Evolutionary conservation across 2,113 vertebrate genomes (phyloP).

Genomic region (Pampusana beccarii): DNA sequence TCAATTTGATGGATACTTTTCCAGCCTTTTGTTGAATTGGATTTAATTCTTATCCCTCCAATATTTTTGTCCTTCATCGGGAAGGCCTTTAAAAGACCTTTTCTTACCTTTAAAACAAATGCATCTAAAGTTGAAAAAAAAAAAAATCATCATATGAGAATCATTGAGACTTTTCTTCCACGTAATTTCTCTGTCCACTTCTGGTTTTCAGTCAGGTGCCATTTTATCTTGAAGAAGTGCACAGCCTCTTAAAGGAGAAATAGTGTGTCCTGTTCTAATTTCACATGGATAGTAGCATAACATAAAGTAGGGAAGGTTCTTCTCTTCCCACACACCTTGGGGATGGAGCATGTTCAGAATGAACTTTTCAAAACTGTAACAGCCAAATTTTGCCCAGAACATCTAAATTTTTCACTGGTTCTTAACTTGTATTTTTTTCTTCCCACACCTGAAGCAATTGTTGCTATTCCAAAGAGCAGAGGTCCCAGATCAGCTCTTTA

Average conservation of each 20-base stretch:
- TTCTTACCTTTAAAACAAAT: background rate
- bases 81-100: background rate
- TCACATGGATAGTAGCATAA: background rate
- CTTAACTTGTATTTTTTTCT: background rate
- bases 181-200: background rate
- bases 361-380: background rate
- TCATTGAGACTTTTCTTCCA: background rate
- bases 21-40: background rate
- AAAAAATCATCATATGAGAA: background rate
- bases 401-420: background rate
- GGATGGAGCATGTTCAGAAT: background rate
- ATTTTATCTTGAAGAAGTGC: background rate
- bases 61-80: background rate
- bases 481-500: background rate
- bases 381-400: background rate
- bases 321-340: rapidly evolving
- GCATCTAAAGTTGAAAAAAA: background rate
- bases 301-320: background rate
- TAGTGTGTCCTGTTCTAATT: background rate
- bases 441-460: background rate
- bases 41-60: background rate
- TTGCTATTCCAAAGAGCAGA: background rate
- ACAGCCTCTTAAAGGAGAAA: background rate
- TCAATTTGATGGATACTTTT: background rate
- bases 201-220: background rate